Conservation (phyloP, 2,888 invertebrate genomes). For the Digitonthophagus gazella region DNA sequence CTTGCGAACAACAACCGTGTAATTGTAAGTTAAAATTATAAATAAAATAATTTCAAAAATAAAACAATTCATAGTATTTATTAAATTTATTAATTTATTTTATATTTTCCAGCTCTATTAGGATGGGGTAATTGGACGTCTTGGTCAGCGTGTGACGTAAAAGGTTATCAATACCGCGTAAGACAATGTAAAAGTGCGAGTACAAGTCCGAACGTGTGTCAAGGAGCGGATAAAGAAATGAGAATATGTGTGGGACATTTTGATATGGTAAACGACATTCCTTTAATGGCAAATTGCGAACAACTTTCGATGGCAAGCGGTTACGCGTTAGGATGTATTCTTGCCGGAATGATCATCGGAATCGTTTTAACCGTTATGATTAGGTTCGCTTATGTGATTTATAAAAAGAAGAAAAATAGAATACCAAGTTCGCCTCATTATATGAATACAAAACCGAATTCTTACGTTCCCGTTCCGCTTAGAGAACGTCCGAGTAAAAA, state of each 20-base stretch:
- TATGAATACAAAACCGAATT: conserved; percentile 77
- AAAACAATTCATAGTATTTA: too few relatives aligned
- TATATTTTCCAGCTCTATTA: conserved; percentile 60
- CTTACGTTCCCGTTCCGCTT: conserved; percentile 79
- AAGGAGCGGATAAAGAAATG: conserved; percentile 67
- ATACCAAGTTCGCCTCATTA: conserved; percentile 79
- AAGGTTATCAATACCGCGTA: conserved; percentile 67
- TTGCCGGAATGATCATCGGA: conserved; percentile 29
- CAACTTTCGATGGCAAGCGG: neutral
- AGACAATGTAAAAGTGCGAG: conserved; percentile 61
- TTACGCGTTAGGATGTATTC: conserved; percentile 10
- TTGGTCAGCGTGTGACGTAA: conserved; percentile 66
- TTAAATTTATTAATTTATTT: conserved; percentile 19
- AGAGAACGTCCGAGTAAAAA: conserved; percentile 62
- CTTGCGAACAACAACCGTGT: conserved; percentile 70
- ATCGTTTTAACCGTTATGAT: conserved; percentile 39
- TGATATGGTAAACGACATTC: conserved; percentile 20
- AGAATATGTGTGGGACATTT: conserved; percentile 56
- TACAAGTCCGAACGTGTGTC: conserved; percentile 62
- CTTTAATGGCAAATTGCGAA: conserved; percentile 34
- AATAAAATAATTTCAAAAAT: conserved; percentile 15
- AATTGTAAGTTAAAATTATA: conserved; percentile 53
- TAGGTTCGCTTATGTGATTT: conserved; percentile 35
- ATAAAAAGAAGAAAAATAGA: conserved; percentile 53
- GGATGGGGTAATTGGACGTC: conserved; percentile 76